phyloP scores from a whole-genome alignment of 2,888 invertebrate genomes.

The Tanaodytes sp. region DNA sequence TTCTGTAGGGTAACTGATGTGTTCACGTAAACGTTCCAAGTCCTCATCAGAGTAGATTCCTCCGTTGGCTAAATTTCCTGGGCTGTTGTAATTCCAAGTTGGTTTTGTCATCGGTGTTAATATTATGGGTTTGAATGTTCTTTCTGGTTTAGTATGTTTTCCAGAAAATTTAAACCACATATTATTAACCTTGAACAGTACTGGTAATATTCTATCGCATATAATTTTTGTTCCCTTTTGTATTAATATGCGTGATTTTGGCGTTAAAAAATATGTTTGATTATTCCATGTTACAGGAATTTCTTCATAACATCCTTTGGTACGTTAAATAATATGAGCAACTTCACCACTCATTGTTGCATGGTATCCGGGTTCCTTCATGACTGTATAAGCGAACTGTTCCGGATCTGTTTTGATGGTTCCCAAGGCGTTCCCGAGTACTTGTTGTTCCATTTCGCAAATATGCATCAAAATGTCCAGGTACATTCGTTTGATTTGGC shows the following conservation, averaged over 20 bases:
- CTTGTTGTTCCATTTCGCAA: slow-evolving; percentile 58
- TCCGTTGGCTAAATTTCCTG: slow-evolving; percentile 25
- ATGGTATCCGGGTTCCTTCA: slow-evolving; percentile 58
- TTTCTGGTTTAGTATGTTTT: not conserved
- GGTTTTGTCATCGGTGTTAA: not conserved
- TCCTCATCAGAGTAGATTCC: slow-evolving; percentile 43
- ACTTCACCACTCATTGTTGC: slow-evolving; percentile 59
- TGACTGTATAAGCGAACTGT: slow-evolving; percentile 55
- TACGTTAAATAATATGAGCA: slow-evolving; percentile 59
- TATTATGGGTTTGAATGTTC: not conserved
- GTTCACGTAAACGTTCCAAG: slow-evolving; percentile 17
- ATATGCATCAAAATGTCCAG: slow-evolving; percentile 54
- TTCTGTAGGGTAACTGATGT: slow-evolving; percentile 34
- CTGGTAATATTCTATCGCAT: slow-evolving; percentile 5
- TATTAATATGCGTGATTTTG: not conserved
- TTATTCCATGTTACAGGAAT: slow-evolving; percentile 31
- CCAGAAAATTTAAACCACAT: slow-evolving; percentile 13
- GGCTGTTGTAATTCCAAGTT: slow-evolving; percentile 19
- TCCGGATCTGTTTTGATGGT: slow-evolving; percentile 56
- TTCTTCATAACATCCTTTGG: slow-evolving; percentile 49
- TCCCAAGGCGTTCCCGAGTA: slow-evolving; percentile 56
- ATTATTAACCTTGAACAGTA: slow-evolving; percentile 1
- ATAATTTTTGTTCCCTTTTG: not conserved
- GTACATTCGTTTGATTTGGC: slow-evolving; percentile 50
- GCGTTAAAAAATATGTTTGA: not conserved